Conservation (phyloP, 2,888 invertebrate genomes). For the Tenthredo scrophulariae region DNA sequence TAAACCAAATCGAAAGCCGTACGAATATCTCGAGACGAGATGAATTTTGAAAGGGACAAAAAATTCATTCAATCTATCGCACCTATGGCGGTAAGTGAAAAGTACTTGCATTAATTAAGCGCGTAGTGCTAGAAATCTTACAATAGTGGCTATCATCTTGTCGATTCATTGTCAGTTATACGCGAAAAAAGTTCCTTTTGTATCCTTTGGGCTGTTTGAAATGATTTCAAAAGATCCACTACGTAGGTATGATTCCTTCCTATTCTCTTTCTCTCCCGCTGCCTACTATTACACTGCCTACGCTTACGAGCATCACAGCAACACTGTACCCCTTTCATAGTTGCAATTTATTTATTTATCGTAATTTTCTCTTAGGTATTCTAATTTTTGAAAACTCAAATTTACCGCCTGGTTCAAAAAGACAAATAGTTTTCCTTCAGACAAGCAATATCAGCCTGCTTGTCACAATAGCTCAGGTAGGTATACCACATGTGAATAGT, state of each 20-base stretch:
- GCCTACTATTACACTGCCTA: not conserved
- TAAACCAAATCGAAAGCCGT: not conserved
- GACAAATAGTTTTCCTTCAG: not conserved
- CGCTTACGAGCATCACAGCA: not conserved
- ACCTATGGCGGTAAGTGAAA: not conserved
- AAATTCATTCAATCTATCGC: not conserved
- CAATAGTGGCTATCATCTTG: not conserved
- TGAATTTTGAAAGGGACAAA: not conserved
- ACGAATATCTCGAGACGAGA: not conserved
- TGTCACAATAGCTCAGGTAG: not conserved
- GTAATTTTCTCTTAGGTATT: too few species aligned
- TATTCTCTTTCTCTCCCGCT: constrained; percentile 4
- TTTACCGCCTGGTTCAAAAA: not conserved
- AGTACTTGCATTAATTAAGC: not conserved
- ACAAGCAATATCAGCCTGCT: not conserved
- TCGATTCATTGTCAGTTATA: not conserved
- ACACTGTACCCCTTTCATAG: not conserved
- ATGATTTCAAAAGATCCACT: not conserved
- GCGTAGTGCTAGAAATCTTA: not conserved
- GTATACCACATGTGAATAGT: not conserved
- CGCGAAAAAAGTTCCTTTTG: not conserved
- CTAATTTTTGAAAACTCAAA: not conserved
- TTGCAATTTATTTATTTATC: not conserved
- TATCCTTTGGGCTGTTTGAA: not conserved
- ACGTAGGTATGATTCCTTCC: not conserved